Evolutionary conservation across 2,113 vertebrate species (phyloP), one percentile per base, ranked within the genome.

Genomic region (Cinclus cinclus): DNA sequence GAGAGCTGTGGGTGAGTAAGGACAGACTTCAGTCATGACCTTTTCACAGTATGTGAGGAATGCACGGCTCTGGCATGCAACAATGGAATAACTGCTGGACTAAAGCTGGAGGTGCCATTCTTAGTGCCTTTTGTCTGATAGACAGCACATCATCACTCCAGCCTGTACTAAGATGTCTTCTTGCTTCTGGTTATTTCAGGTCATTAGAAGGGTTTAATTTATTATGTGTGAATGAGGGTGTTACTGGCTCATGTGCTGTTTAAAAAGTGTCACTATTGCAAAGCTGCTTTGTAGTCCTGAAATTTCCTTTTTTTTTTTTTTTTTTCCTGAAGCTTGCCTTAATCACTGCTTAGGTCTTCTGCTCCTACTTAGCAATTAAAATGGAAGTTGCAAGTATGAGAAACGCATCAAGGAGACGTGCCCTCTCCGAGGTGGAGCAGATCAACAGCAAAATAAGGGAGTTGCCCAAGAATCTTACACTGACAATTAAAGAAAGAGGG

Each of bases 391-490:
- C 77, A 68, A 70, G 65, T 67, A 73, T 92, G 91, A 93, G 91
- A 87, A 90, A 84, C 2, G 7, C 81, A 68, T 37, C 33, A 6
- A 71, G 70, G 65, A 91, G 78, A 95, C n/a, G 0, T 95, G 89
- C 84, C 83, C 71, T 85, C 79, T 92, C 60, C 1, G 0, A 93
- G 84, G 86, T 93, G 80, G 85, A 95, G 93, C 93, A 88, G 69
- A 95, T 94, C 80, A 92, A n/a, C 80, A 95, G 89, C 83, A 93
- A 88, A 92, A 85, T 87, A 69, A 92, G 88, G 82, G 88, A 97
- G 83, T 91, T 87, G 58, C 89, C 92, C 68, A 76, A 55, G 89
- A 73, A 91, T 85, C 62, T 87, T 87, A 68, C 31, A 42, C 76
- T 63, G 60, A 84, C 93, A 78, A 93, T 96, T 97, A 96, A 92